Base-by-base conservation (phyloP, 1,140 invertebrate species). In the Neuroterus valhalla region DNA sequence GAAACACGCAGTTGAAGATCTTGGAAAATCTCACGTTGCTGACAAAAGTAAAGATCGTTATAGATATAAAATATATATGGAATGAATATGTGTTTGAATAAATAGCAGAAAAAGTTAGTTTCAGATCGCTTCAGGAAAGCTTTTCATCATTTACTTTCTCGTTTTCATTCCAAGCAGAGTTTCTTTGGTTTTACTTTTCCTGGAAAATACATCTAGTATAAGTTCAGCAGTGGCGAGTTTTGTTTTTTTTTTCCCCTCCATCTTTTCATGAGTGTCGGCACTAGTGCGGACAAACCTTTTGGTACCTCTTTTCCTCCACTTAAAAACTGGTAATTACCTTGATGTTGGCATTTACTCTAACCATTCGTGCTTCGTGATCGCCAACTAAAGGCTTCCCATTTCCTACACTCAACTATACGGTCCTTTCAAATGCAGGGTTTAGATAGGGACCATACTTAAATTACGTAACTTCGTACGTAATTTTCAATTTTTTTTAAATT, bases 301-400 rank as follows among this genome's bases (percentile, higher is more conserved):
- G 77, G 76, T 81, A 75, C 80, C 78, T 81, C 74, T 76, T 84
- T 84, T 82, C 82, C 80, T 81, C 77, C 72, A 81, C 75, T 82
- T 85, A 85, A 86, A 84, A 85, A 84, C 85, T 78, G 80, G 82
- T 79, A 85, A 84, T 85, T 84, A 85, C 80, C 75, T 67, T 74
- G 81, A 85, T 79, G 81, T 78, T 72, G 77, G 76, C 77, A 85
- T 85, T 84, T 84, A 85, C 81, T 10, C 6, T 1, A 10, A 38
- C 3, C 80, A 79, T 81, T 81, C 81, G 31, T 38, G 0, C 8
- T 38, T 38, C 31, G 31, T 38, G 5, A 38, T 38, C 4, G 5
- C 31, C 31, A 38, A 38, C 6, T 38, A 38, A 38, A 3, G 31
- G 6, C 10, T 38, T 38, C 10, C 31, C 10, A 8, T 38, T 38